Conservation (phyloP, 2,797 vertebrate species). For the Melanotaenia maccullochi region DNA sequence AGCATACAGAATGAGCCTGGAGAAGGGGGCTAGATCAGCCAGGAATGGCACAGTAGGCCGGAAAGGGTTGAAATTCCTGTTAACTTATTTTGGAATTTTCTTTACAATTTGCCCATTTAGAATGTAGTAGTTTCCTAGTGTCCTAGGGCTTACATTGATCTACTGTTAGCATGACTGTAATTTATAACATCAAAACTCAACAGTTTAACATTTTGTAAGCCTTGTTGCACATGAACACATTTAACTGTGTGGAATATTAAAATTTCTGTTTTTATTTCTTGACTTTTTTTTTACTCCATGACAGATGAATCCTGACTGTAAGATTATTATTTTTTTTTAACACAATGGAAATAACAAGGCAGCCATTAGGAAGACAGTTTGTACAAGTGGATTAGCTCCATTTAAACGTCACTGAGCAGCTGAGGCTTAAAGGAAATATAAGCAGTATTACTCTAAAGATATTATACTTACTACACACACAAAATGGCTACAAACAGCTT, state of each 20-base stretch:
- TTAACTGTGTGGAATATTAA: conserved; percentile 1
- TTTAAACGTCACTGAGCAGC: not conserved
- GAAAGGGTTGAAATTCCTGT: conserved; percentile 75
- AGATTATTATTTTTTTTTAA: not conserved
- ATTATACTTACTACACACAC: not conserved
- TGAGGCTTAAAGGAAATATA: not conserved
- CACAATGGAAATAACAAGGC: conserved; percentile 27
- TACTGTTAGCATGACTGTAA: conserved; percentile 20
- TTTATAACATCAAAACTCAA: conserved; percentile 14
- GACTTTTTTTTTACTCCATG: not conserved
- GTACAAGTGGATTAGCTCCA: conserved; percentile 13
- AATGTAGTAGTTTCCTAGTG: conserved; percentile 41
- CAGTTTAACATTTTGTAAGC: conserved; percentile 34
- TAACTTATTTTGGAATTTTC: conserved; percentile 73
- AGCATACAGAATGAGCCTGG: conserved; percentile 55
- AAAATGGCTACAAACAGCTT: not conserved
- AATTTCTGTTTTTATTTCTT: not conserved
- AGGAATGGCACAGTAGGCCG: conserved; percentile 69
- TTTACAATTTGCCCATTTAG: conserved; percentile 58
- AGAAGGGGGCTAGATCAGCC: conserved; percentile 56
- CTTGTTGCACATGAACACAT: conserved; percentile 33
- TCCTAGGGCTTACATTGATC: conserved; percentile 26
- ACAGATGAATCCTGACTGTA: not conserved
- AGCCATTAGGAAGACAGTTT: conserved; percentile 24
- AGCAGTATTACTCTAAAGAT: not conserved